These are phyloP conservation scores for Paramormyrops kingsleyae DNA, from an alignment of 2,113 vertebrate species.

Conservation along the genomic window DNA sequence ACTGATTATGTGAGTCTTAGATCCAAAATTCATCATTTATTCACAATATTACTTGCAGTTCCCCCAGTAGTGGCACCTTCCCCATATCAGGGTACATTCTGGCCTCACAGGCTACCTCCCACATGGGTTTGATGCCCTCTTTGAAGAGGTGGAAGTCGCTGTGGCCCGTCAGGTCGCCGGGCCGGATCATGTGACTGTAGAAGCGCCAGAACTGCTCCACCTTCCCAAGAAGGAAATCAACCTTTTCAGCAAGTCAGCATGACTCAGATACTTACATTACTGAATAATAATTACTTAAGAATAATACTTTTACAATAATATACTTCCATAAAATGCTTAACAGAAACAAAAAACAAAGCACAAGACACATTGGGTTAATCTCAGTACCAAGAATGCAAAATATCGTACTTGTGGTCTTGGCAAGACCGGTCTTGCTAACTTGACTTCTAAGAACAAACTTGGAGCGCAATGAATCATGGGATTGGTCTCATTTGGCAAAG, in stretches of 20 bases:
- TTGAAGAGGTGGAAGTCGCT: conserved; percentile 77
- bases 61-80: neutral
- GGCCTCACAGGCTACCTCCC: conserved; percentile 54
- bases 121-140: conserved; percentile 77
- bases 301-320: neutral
- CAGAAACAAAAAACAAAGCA: neutral
- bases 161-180: conserved; percentile 69
- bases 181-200: conserved; percentile 77
- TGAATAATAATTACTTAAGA: neutral
- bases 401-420: neutral
- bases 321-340: neutral
- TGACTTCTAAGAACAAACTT: neutral
- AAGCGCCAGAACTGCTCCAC: conserved; percentile 78
- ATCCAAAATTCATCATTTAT: neutral
- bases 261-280: neutral
- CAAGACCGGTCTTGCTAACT: neutral
- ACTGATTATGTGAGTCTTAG: neutral
- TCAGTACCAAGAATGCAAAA: neutral
- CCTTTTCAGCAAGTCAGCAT: neutral
- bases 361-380: neutral
- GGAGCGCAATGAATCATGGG: neutral
- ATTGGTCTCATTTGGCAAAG: neutral
- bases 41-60: neutral
- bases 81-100: neutral
- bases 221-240: conserved; percentile 32